These are phyloP conservation scores for Phodopus roborovskii DNA, from an alignment of 2,113 vertebrate genomes.

Conservation along the genomic window DNA sequence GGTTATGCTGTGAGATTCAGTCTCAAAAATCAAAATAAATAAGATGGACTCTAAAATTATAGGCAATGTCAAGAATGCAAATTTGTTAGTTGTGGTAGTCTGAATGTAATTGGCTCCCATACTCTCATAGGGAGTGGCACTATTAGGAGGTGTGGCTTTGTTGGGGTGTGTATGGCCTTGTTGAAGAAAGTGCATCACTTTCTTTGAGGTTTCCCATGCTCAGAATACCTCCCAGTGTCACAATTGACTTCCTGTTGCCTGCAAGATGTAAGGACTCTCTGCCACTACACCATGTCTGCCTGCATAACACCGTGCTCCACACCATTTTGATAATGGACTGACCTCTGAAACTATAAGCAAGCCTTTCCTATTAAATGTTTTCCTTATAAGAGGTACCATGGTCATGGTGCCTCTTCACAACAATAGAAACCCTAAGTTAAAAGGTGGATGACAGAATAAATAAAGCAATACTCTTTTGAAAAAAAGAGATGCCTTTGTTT, in stretches of 20 bases:
- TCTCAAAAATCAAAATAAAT: background rate
- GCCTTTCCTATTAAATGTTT: background rate
- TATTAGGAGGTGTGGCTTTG: background rate
- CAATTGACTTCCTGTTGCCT: background rate
- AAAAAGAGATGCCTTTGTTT: background rate
- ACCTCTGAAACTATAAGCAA: too few relatives aligned
- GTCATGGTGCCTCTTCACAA: background rate
- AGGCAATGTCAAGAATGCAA: background rate
- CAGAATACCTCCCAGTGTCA: background rate
- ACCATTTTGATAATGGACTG: background rate
- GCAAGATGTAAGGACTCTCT: background rate
- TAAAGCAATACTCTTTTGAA: background rate
- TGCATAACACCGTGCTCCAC: background rate
- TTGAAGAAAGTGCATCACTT: background rate
- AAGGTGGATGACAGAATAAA: background rate
- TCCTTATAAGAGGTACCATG: background rate
- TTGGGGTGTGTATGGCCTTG: background rate
- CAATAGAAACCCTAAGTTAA: background rate
- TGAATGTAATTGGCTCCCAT: background rate
- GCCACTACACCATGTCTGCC: background rate
- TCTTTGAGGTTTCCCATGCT: background rate
- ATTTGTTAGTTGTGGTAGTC: background rate
- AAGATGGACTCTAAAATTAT: constrained; percentile 22
- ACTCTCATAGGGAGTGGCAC: background rate
- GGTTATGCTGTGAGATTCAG: background rate